These are phyloP conservation scores for Crotophaga sulcirostris DNA, from an alignment of 2,113 vertebrate species.

Conservation along the genomic window DNA sequence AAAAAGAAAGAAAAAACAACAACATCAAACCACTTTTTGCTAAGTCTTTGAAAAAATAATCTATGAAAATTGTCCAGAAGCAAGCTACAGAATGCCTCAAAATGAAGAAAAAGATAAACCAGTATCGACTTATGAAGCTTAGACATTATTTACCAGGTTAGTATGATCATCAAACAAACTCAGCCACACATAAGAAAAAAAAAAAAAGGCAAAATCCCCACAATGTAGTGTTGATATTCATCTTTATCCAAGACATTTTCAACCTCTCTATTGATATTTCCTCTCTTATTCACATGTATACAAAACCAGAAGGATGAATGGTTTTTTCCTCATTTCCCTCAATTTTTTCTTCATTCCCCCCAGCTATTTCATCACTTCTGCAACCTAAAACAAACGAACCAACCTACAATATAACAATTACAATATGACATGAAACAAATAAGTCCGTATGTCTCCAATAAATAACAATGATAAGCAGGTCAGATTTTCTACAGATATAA, in stretches of 20 bases:
- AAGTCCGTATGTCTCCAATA: background rate
- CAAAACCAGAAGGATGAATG: background rate
- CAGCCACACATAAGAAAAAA: background rate
- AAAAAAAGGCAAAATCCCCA: background rate
- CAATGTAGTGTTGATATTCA: background rate
- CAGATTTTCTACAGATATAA: background rate
- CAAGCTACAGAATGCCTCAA: background rate
- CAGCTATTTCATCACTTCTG: background rate
- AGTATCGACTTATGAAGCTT: background rate
- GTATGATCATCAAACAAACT: background rate
- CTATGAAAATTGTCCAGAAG: background rate
- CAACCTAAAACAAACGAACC: background rate
- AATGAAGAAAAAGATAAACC: background rate
- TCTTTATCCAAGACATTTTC: background rate
- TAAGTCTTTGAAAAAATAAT: background rate
- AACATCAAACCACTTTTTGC: background rate
- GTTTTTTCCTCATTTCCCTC: background rate
- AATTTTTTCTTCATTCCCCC: background rate
- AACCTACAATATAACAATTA: background rate
- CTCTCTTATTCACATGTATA: background rate
- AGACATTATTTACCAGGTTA: background rate
- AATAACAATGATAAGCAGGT: background rate
- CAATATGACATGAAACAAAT: background rate
- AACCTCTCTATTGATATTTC: background rate
- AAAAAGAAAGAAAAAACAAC: background rate